Conservation (phyloP, 2,797 vertebrate genomes). For the Neoniphon sammara region DNA sequence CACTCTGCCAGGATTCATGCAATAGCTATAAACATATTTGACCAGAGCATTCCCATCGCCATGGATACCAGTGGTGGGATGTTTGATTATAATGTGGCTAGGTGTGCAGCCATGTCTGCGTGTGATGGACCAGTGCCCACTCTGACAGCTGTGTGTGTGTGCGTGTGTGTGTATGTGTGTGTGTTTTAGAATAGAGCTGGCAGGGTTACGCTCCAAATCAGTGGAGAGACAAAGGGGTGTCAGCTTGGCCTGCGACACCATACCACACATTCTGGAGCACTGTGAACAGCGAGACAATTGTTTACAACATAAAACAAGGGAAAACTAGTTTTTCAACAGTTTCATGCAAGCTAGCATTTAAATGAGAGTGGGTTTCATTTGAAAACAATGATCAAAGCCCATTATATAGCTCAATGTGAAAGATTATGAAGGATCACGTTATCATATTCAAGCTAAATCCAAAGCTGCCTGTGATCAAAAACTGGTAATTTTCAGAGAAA, state of each 20-base stretch:
- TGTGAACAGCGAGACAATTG: conserved; percentile 8
- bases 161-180: conserved; percentile 23
- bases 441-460: too few species aligned
- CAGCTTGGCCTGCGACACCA: conserved; percentile 67
- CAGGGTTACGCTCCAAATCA: conserved; percentile 67
- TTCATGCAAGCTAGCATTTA: background rate
- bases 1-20: conserved; percentile 42
- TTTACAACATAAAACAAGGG: conserved; percentile 17
- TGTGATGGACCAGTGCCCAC: conserved; percentile 39
- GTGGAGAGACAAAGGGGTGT: conserved; percentile 63
- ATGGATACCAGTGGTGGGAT: conserved; percentile 40
- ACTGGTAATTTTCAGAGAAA: too few species aligned
- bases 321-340: conserved; percentile 21
- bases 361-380: too few species aligned
- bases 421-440: too few species aligned
- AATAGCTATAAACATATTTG: conserved; percentile 38
- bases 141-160: conserved; percentile 66
- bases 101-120: conserved; percentile 62
- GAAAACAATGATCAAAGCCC: too few species aligned
- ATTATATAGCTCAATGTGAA: too few species aligned
- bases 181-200: conserved; percentile 57
- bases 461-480: too few species aligned
- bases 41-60: conserved; percentile 72
- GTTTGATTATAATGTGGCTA: conserved; percentile 54
- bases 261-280: conserved; percentile 63